Evolutionary conservation across 2,888 invertebrate genomes (phyloP), one percentile per base, ranked within the genome.

Genomic region (Aphrophora alni): DNA sequence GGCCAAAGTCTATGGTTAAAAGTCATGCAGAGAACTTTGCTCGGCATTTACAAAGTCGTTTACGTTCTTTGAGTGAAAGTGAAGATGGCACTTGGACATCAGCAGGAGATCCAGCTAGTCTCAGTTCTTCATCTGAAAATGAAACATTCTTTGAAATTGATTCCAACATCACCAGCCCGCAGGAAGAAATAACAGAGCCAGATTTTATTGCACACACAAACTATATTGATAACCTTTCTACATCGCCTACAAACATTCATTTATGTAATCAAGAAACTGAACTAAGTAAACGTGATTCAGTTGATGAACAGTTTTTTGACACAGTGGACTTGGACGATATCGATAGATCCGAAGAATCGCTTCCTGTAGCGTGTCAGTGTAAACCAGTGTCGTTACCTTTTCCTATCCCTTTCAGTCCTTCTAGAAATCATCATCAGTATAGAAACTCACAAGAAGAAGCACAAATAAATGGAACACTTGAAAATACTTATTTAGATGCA

Each of bases 131-230:
- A 10, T 77, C 77, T 12, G 77, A 77, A 27, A 77, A 69, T 21
- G 81, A 81, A 38, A 72, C 78, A 44, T 81, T 78, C 71, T 78
- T 70, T 38, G 81, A 78, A 28, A 73, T 81, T 38, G 78, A 78
- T 44, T 77, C 77, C 10, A 75, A 74, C 38, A 69, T 77, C 38
- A 72, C 38, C 26, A 81, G 81, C 71, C 81, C 81, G 17, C 75
- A 77, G 21, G 81, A 81, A 68, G 81, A 81, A 76, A 70, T 77
- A 10, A 38, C 78, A 0, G 81, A 81, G 7, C 75, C 81, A n/a
- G 75, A 75, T 27, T 81, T 75, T 71, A 72, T 78, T 28, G 21
- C 78, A 21, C 14, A 38, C 8, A 24, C 72, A 27, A 79, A 79
- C 38, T 4, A 59, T 21, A 8, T 59, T 14, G 59, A 59, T 12